Evolutionary conservation across 2,113 vertebrate genomes (phyloP), one percentile per base, ranked within the genome.

Genomic region (Sceloporus undulatus): DNA sequence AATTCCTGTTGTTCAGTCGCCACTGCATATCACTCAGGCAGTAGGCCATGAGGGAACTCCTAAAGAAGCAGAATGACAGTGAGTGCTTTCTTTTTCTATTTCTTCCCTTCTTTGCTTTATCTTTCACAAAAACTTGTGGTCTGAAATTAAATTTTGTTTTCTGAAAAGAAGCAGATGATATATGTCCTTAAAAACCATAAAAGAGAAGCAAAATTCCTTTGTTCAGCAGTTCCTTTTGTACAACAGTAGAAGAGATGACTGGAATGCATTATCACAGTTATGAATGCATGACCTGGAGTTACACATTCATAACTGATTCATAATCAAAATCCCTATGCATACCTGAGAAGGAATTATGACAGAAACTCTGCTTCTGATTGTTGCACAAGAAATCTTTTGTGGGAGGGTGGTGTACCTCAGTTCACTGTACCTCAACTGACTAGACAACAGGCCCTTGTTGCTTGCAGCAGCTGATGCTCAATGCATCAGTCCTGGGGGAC

Each of bases 1-100:
- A 84, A 66, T 88, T 90, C 87, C 5, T 90, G 54, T 14, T 56
- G 40, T 85, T 86, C 79, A 83, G 10, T 84, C 29, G 10, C 66
- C 7, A 85, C 38, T 82, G n/a, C 0, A 0, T 82, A 71, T 80
- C 29, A 85, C 14, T 59, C 0, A 48, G 7, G 9, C 3, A 3
- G 0, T 13, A 66, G n/a, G 1, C 82, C 4, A 70, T 0, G 16
- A 84, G 2, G 6, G 79, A 88, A 85, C 86, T n/a, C 11, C 0
- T 48, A 52, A 89, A 10, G 0, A 74, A 48, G 27, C 16, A 78
- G 1, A 2, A 68, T 83, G 65, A 62, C 10, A 88, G 9, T 5
- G 23, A 85, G 2, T 80, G 13, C 0, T 83, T 14, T 29, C 9
- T 79, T 40, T 11, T 1, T 1, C n/a, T 3, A 56, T 0, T 0